Conservation (phyloP, 2,797 vertebrate species). For the Megalops cyprinoides region DNA sequence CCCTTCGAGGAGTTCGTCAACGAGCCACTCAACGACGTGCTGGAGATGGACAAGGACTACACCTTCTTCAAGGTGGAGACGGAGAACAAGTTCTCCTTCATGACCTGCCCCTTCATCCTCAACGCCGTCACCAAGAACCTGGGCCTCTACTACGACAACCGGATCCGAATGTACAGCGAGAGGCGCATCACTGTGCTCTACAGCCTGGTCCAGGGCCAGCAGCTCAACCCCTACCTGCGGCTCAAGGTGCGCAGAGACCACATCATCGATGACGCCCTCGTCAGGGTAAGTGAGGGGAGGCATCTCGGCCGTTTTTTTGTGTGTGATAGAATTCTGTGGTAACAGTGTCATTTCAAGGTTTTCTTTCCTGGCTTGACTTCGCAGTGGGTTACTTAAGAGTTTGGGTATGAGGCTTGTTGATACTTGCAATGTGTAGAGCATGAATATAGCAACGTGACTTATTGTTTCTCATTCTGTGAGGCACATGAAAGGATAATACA, state of each 20-base stretch:
- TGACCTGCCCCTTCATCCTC: conserved; percentile 97
- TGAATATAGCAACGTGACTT: too few relatives aligned
- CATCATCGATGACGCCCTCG: conserved; percentile 96
- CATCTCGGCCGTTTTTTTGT: too few relatives aligned
- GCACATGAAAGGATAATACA: too few relatives aligned
- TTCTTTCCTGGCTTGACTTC: too few relatives aligned
- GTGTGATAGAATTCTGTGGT: too few relatives aligned
- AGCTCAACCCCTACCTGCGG: conserved; percentile 91
- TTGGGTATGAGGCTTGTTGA: too few relatives aligned
- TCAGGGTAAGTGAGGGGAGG: conserved; percentile 83
- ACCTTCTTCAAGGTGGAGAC: conserved; percentile 98
- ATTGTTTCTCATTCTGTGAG: too few relatives aligned
- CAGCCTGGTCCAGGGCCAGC: conserved; percentile 95
- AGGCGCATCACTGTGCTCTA: conserved; percentile 95
- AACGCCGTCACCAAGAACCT: conserved; percentile 95
- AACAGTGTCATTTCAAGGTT: too few relatives aligned
- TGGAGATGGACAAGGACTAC: conserved; percentile 99
- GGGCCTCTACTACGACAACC: conserved; percentile 97
- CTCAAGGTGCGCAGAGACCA: conserved; percentile 97
- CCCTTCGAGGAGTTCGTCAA: conserved; percentile 96
- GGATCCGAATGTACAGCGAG: conserved; percentile 98
- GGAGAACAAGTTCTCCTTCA: conserved; percentile 98
- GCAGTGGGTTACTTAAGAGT: too few relatives aligned
- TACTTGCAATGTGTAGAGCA: too few relatives aligned
- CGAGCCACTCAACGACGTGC: conserved; percentile 94